Evolutionary conservation across 2,888 invertebrate species (phyloP).

Genomic region (Parelbella ahira): DNA sequence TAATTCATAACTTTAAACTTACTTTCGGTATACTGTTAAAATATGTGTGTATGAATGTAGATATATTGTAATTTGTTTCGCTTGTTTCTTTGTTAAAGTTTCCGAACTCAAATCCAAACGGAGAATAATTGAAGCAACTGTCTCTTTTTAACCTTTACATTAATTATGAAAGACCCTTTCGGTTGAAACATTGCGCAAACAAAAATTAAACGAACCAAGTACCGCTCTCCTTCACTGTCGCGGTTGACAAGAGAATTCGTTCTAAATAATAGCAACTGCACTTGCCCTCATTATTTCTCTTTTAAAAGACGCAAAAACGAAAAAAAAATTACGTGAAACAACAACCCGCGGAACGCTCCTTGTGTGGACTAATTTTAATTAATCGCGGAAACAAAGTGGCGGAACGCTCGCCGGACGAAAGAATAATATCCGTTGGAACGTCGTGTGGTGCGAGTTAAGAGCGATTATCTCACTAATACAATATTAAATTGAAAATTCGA

Average conservation of each 20-base stretch:
- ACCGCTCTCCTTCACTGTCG: constrained; percentile 16
- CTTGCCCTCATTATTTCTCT: constrained; percentile 20
- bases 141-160: constrained; percentile 8
- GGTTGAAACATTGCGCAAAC: constrained; percentile 7
- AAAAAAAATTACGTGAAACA: constrained; percentile 12
- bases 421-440: constrained; percentile 44
- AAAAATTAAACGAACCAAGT: constrained; percentile 14
- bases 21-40: too few species aligned
- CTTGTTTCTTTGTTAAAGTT: too few species aligned
- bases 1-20: too few species aligned
- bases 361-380: constrained; percentile 67
- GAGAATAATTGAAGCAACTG: too few species aligned
- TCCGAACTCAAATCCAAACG: too few species aligned
- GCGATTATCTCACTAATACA: too few species aligned
- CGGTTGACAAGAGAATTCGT: constrained; percentile 15
- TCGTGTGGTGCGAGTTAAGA: too few species aligned
- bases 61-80: too few species aligned
- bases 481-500: too few species aligned
- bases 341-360: constrained; percentile 37
- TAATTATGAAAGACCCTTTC: constrained; percentile 13
- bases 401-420: constrained; percentile 42
- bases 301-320: constrained; percentile 13
- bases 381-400: constrained; percentile 67
- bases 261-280: constrained; percentile 19
- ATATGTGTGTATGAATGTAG: too few species aligned